Evolutionary conservation across 1,140 invertebrate genomes (phyloP).

Genomic region (Xylocopa sonorina): DNA sequence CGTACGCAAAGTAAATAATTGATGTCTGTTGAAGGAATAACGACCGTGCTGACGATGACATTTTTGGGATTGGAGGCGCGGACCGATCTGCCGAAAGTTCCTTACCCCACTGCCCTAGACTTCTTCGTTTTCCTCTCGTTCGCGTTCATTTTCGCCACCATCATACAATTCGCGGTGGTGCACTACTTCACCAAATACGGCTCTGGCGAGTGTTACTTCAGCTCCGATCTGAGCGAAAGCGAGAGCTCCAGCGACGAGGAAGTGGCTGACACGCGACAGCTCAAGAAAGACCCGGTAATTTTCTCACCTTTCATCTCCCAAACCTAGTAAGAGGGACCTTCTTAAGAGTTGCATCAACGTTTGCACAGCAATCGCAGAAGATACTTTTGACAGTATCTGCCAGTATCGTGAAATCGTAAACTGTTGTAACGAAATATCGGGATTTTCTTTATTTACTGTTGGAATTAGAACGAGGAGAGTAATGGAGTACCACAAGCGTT

Average conservation of each 20-base stretch:
- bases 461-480: too few relatives aligned
- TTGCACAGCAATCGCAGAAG: too few relatives aligned
- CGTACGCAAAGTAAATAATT: background rate
- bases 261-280: slow-evolving; percentile 33
- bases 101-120: slow-evolving; percentile 93
- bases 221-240: slow-evolving; percentile 84
- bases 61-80: slow-evolving; percentile 93
- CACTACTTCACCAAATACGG: slow-evolving; percentile 96
- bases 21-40: slow-evolving; percentile 85
- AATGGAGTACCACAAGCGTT: too few relatives aligned
- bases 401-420: too few relatives aligned
- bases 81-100: slow-evolving; percentile 92
- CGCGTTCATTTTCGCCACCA: slow-evolving; percentile 93
- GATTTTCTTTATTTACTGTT: too few relatives aligned
- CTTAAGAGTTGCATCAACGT: too few relatives aligned
- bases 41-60: slow-evolving; percentile 94
- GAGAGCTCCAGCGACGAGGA: slow-evolving; percentile 73
- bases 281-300: slow-evolving; percentile 57
- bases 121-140: slow-evolving; percentile 94
- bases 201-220: slow-evolving; percentile 92
- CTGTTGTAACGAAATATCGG: too few relatives aligned
- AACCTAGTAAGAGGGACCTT: too few relatives aligned
- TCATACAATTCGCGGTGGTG: slow-evolving; percentile 93
- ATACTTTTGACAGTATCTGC: too few relatives aligned
- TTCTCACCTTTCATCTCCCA: background rate